Percentiles rank a stretch among this genome's conserved stretches.
These are phyloP conservation scores for Neosilurus hyrtlii DNA, from an alignment of 2,797 vertebrate genomes.

Conservation along the genomic window DNA sequence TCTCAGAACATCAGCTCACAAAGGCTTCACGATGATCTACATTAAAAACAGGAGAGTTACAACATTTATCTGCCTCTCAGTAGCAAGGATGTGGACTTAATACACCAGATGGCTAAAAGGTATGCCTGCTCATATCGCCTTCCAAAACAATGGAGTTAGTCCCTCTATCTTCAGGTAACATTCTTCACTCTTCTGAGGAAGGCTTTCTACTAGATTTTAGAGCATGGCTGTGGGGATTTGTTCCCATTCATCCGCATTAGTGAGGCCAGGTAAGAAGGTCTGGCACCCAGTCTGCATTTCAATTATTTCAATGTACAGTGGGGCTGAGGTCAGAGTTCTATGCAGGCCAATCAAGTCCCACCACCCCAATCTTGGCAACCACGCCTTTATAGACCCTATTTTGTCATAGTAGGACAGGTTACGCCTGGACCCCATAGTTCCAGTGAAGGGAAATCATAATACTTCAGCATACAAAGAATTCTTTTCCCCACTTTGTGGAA, in stretches of 20 bases:
- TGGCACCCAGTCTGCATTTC: not conserved
- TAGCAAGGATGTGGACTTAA: not conserved
- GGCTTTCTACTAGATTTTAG: not conserved
- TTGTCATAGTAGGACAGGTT: not conserved
- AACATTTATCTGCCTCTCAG: not conserved
- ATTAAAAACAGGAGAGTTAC: not conserved
- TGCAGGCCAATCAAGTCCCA: not conserved
- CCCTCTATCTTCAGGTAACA: not conserved
- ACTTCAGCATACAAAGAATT: not conserved
- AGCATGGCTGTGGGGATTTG: not conserved
- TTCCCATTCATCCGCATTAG: conserved; percentile 9
- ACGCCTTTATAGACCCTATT: not conserved
- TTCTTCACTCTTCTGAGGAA: not conserved
- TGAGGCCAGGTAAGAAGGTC: not conserved
- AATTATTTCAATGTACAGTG: not conserved
- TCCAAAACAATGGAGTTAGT: not conserved
- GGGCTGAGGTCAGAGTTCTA: not conserved
- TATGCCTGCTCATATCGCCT: not conserved
- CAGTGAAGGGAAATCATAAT: not conserved
- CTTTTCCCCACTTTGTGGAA: not conserved
- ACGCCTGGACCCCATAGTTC: not conserved
- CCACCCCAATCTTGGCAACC: not conserved
- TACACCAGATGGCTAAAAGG: not conserved
- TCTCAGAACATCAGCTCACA: not conserved
- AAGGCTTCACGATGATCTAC: not conserved